Evolutionary conservation across 2,797 vertebrate species (phyloP).

Genomic region (Sarcoramphus papa): DNA sequence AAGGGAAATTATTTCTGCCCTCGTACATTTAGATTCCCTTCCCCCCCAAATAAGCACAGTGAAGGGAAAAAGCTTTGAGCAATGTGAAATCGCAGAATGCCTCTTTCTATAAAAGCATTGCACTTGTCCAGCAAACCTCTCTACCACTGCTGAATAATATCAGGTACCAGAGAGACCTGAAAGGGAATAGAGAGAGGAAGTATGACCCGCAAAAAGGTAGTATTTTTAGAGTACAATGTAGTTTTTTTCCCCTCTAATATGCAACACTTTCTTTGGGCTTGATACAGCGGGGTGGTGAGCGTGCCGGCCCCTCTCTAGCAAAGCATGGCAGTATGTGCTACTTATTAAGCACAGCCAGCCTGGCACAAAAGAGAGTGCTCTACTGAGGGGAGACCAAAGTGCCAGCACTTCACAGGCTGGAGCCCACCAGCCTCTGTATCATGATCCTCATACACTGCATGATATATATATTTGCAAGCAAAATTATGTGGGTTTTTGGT

Average conservation of each 20-base stretch:
- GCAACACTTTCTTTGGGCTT: neutral
- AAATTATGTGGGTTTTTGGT: no score
- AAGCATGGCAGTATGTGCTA: neutral
- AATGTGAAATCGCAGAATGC: neutral
- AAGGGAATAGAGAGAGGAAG: neutral
- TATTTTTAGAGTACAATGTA: neutral
- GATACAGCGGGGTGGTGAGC: fast-evolving
- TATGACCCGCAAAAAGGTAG: neutral
- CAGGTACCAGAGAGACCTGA: neutral
- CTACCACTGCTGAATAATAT: neutral
- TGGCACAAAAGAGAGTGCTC: neutral
- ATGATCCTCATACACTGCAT: neutral
- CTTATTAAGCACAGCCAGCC: neutral
- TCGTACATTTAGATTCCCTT: conserved; percentile 17
- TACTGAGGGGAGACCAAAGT: neutral
- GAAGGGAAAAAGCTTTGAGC: conserved; percentile 15
- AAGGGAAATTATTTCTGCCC: conserved; percentile 57
- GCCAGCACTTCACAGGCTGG: neutral
- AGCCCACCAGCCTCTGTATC: neutral
- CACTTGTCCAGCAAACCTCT: neutral
- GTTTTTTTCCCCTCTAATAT: neutral
- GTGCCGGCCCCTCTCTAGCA: neutral
- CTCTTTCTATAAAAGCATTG: neutral
- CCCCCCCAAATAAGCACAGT: neutral
- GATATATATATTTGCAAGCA: no score